Evolutionary conservation across 2,113 vertebrate genomes (phyloP).

Genomic region (Bostrychus sinensis): DNA sequence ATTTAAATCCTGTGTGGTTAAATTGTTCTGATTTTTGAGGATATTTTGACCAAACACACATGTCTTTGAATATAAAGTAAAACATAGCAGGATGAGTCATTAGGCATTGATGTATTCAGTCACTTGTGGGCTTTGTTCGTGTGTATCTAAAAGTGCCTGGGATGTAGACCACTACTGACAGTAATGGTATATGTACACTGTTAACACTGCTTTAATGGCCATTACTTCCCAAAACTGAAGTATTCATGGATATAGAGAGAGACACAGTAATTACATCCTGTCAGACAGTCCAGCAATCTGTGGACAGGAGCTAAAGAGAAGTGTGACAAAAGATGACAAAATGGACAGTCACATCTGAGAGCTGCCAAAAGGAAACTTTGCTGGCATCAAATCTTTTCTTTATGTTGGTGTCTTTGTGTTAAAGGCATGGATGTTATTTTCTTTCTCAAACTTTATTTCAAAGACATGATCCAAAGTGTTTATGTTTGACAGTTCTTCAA

Average conservation of each 20-base stretch:
- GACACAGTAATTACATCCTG: conserved; percentile 41
- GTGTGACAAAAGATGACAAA: conserved; percentile 12
- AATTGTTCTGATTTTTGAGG: too few relatives aligned
- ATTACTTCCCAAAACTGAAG: conserved; percentile 13
- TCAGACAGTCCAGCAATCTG: conserved; percentile 9
- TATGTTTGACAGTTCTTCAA: background rate
- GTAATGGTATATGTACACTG: conserved; percentile 9
- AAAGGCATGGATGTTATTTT: background rate
- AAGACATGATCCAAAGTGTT: background rate
- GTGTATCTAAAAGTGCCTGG: background rate
- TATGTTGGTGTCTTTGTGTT: background rate
- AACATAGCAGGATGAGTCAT: background rate
- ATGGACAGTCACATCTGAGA: background rate
- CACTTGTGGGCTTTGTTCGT: background rate
- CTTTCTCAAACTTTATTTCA: background rate
- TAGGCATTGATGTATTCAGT: background rate
- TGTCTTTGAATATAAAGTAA: background rate
- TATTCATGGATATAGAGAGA: conserved; percentile 5
- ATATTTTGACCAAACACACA: too few relatives aligned
- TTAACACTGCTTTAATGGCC: conserved; percentile 18
- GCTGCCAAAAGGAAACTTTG: conserved; percentile 1
- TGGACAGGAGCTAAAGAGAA: conserved; percentile 22
- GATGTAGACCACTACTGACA: conserved; percentile 5
- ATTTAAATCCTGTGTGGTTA: too few relatives aligned
- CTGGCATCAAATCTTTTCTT: background rate